These are phyloP conservation scores for Acipenser ruthenus DNA, from an alignment of 2,797 vertebrate species.

Conservation along the genomic window DNA sequence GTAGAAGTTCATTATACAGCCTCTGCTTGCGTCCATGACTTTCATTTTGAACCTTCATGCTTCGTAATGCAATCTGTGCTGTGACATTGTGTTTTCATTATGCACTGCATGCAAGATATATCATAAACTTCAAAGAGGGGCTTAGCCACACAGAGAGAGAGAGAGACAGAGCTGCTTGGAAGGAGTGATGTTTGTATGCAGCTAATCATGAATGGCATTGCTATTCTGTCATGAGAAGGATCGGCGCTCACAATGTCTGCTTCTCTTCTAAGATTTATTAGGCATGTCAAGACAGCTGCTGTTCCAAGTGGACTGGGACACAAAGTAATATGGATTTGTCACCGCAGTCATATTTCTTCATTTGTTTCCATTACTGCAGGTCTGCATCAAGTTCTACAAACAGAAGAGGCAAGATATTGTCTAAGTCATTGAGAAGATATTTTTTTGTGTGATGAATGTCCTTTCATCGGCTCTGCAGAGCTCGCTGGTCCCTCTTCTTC, in stretches of 20 bases:
- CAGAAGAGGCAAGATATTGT: slow-evolving; percentile 23
- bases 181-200: slow-evolving; percentile 27
- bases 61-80: not conserved
- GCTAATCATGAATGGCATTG: slow-evolving; percentile 26
- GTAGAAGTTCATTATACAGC: too few relatives aligned
- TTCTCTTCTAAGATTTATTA: slow-evolving; percentile 38
- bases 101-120: not conserved
- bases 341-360: slow-evolving; percentile 30
- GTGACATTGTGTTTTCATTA: not conserved
- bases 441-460: too few relatives aligned
- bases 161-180: slow-evolving; percentile 8
- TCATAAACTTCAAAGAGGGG: not conserved
- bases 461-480: too few relatives aligned
- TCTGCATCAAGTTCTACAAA: slow-evolving; percentile 24
- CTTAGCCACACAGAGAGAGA: slow-evolving; percentile 3
- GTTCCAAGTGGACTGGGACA: slow-evolving; percentile 28
- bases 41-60: not conserved
- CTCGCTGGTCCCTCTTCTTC: too few relatives aligned
- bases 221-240: slow-evolving; percentile 28
- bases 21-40: too few relatives aligned
- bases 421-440: slow-evolving; percentile 10
- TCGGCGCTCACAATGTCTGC: slow-evolving; percentile 30
- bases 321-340: slow-evolving; percentile 38
- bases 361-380: slow-evolving; percentile 40
- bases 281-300: slow-evolving; percentile 31